These are phyloP conservation scores for Teleopsis dalmanni DNA, from an alignment of 1,140 invertebrate genomes.

Conservation along the genomic window DNA sequence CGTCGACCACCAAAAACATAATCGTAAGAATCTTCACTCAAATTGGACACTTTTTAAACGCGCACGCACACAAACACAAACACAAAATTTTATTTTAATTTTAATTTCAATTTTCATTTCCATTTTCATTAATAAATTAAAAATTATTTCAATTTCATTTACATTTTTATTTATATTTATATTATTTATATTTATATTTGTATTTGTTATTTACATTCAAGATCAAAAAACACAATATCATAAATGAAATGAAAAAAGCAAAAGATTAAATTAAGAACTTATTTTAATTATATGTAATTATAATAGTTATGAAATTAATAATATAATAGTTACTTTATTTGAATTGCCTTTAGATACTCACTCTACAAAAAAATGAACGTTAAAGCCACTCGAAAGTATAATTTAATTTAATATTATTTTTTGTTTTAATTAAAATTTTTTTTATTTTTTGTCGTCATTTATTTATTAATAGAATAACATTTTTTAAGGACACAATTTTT, in stretches of 20 bases:
- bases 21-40: conserved; percentile 46
- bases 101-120: background rate
- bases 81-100: background rate
- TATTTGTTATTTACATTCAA: no score
- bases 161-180: background rate
- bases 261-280: conserved; percentile 2
- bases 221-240: conserved; percentile 7
- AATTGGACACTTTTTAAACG: conserved; percentile 40
- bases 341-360: conserved; percentile 21
- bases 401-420: no score
- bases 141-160: background rate
- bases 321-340: no score
- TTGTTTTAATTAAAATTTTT: conserved; percentile 5
- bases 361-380: conserved; percentile 25
- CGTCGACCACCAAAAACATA: conserved; percentile 46
- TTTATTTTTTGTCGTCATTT: conserved; percentile 12
- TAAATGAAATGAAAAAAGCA: conserved; percentile 6
- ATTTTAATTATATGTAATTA: background rate
- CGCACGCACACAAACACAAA: conserved; percentile 5
- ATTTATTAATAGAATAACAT: conserved; percentile 1
- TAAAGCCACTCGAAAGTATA: conserved; percentile 14
- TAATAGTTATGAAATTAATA: background rate
- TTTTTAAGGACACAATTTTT: conserved; percentile 23
- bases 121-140: background rate
- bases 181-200: background rate